Evolutionary conservation across 2,888 invertebrate species (phyloP).

Genomic region (Leptopilina drosophilae): DNA sequence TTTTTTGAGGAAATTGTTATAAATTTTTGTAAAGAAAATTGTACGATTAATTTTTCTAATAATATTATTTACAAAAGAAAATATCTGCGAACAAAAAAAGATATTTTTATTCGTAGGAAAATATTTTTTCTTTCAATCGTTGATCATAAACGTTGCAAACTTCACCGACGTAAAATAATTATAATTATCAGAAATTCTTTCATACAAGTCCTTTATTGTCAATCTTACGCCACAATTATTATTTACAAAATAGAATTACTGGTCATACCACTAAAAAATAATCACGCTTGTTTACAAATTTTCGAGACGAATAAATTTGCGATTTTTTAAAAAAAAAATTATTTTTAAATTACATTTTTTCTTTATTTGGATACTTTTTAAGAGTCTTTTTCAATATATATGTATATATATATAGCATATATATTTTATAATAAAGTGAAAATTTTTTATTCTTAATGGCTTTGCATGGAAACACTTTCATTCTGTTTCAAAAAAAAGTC

Average conservation of each 20-base stretch:
- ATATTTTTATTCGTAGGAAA: no score
- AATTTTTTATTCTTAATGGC: conserved; percentile 50
- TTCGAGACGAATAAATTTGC: conserved; percentile 27
- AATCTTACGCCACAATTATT: conserved; percentile 56
- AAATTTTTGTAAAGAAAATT: no score
- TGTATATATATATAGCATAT: conserved; percentile 48
- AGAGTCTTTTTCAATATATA: conserved; percentile 17
- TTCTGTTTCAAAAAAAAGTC: background rate
- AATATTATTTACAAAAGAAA: no score
- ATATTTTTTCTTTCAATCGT: no score
- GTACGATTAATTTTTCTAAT: no score
- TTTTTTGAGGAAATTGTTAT: no score
- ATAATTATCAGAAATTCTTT: background rate
- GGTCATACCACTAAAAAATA: conserved; percentile 54
- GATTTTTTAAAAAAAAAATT: conserved; percentile 47
- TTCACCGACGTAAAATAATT: no score
- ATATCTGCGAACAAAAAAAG: no score
- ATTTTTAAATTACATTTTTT: conserved; percentile 51
- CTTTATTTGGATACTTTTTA: conserved; percentile 45
- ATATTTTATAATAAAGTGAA: background rate
- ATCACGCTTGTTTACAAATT: conserved; percentile 57
- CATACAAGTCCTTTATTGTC: conserved; percentile 55
- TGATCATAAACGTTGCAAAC: no score
- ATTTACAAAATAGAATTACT: conserved; percentile 62
- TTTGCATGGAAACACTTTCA: conserved; percentile 52